Conservation (phyloP, 2,797 vertebrate genomes). For the Cygnus olor region DNA sequence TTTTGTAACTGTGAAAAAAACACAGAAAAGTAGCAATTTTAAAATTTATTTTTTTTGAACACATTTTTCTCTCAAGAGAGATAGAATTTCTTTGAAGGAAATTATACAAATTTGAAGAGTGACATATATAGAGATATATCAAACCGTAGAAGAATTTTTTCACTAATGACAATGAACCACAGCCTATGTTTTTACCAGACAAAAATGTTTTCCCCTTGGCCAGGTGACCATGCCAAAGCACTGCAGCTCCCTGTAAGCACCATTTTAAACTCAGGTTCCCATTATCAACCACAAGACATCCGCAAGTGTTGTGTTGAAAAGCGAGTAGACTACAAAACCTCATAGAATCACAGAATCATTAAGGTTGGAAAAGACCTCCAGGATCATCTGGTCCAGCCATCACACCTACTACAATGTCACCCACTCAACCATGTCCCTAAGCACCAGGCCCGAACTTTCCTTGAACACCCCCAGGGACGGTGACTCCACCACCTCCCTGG, state of each 20-base stretch:
- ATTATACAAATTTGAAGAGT: background rate
- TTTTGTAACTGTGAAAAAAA: background rate
- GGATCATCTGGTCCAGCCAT: too few relatives aligned
- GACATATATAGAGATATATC: too few relatives aligned
- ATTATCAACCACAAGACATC: background rate
- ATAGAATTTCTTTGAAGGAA: background rate
- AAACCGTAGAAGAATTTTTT: background rate
- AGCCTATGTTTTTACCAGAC: background rate
- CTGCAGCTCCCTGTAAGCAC: background rate
- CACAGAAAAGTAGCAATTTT: background rate
- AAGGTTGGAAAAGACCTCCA: too few relatives aligned
- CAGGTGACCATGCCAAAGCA: background rate
- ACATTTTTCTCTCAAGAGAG: background rate
- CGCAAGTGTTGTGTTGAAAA: background rate
- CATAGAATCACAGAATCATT: too few relatives aligned
- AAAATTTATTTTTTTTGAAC: background rate
- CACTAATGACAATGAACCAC: background rate
- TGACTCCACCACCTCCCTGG: too few relatives aligned
- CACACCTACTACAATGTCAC: too few relatives aligned
- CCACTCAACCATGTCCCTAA: too few relatives aligned
- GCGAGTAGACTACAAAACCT: background rate
- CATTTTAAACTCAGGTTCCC: background rate
- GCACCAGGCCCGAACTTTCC: too few relatives aligned
- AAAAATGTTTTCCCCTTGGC: background rate
- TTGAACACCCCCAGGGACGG: too few relatives aligned